Percentiles rank a stretch among this genome's conserved stretches.
Evolutionary conservation across 1,140 invertebrate genomes (phyloP).

Genomic region (Conopomorpha cramerella): DNA sequence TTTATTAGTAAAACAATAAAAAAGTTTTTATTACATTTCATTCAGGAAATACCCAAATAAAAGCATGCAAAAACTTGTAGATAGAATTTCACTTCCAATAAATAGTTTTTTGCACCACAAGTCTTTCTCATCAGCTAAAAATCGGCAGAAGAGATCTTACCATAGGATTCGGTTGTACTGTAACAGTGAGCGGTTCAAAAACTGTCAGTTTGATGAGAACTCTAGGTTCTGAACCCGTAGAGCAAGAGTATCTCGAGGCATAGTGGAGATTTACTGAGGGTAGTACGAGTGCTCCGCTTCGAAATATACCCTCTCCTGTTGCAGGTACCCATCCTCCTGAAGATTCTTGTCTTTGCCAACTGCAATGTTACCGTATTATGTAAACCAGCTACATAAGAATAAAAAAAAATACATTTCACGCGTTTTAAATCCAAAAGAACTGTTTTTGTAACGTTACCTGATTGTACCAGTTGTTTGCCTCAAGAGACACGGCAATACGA

Average conservation of each 20-base stretch:
- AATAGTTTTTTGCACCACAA: too few species aligned
- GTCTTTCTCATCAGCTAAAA: too few species aligned
- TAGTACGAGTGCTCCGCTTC: conserved; percentile 27
- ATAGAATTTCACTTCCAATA: too few species aligned
- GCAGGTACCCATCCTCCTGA: conserved; percentile 29
- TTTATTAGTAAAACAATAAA: too few species aligned
- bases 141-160: conserved; percentile 29
- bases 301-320: conserved; percentile 25
- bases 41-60: too few species aligned
- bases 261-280: conserved; percentile 24
- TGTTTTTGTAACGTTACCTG: too few species aligned
- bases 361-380: too few species aligned
- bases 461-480: conserved; percentile 34
- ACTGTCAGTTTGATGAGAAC: conserved; percentile 30
- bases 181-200: conserved; percentile 30
- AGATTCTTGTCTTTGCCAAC: conserved; percentile 45
- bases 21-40: too few species aligned
- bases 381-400: too few species aligned
- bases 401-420: too few species aligned
- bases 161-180: conserved; percentile 36
- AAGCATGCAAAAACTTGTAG: too few species aligned
- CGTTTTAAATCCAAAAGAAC: too few species aligned
- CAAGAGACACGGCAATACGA: conserved; percentile 37
- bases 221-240: conserved; percentile 23
- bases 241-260: conserved; percentile 32